Conservation (phyloP, 2,888 invertebrate species). For the Pilophorus perplexus region DNA sequence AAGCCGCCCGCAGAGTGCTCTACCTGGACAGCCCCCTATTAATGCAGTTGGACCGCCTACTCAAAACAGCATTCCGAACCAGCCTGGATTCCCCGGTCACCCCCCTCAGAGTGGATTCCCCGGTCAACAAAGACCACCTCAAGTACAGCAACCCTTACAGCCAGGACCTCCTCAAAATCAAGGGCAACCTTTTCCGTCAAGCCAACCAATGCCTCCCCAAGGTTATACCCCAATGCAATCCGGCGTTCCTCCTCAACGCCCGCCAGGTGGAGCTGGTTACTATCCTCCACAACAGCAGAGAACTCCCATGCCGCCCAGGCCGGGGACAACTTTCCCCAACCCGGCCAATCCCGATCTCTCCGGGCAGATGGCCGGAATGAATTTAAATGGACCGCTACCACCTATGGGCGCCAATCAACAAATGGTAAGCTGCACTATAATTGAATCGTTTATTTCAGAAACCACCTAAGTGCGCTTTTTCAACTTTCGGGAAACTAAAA, state of each 20-base stretch:
- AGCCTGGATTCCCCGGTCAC: not conserved
- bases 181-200: not conserved
- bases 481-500: no score
- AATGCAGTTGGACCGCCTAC: no score
- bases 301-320: slow-evolving; percentile 25
- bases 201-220: slow-evolving; percentile 10
- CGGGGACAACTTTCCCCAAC: slow-evolving; percentile 19
- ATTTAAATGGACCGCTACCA: slow-evolving; percentile 51
- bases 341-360: slow-evolving; percentile 45
- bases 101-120: not conserved
- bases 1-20: no score
- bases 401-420: slow-evolving; percentile 38
- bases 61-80: no score
- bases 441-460: no score
- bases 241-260: slow-evolving; percentile 5
- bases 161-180: slow-evolving; percentile 25
- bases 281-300: slow-evolving; percentile 3
- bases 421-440: slow-evolving; percentile 18
- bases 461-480: not conserved
- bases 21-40: not conserved
- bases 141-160: no score
- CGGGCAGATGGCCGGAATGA: slow-evolving; percentile 55
- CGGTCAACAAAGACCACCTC: slow-evolving; percentile 7
- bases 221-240: not conserved
- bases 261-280: not conserved